These are phyloP conservation scores for Scomberomorus guttatus DNA, from an alignment of 2,797 vertebrate genomes.

Conservation along the genomic window DNA sequence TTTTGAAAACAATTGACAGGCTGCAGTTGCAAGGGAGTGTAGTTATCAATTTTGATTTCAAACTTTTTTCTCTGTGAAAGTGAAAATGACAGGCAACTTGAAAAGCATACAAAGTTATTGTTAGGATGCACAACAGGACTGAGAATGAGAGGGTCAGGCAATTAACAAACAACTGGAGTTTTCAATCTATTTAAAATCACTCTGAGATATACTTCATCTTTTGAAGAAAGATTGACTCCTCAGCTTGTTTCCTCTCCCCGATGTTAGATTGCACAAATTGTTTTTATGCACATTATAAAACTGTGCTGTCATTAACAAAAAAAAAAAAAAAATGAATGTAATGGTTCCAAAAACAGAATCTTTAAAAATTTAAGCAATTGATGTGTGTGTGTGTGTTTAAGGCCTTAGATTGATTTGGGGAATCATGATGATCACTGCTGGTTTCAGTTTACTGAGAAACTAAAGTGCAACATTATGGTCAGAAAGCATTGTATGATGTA, in stretches of 20 bases:
- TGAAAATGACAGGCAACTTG: neutral
- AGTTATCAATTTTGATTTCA: conserved; percentile 15
- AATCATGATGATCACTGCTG: neutral
- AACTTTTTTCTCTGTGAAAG: neutral
- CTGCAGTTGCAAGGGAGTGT: neutral
- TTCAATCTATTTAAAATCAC: neutral
- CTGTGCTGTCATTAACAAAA: neutral
- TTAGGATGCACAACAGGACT: neutral
- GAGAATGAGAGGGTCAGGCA: neutral
- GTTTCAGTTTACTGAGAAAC: neutral
- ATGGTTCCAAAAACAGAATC: neutral
- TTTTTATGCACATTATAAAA: neutral
- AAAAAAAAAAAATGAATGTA: neutral
- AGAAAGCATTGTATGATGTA: neutral
- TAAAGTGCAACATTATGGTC: neutral
- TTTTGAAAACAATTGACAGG: conserved; percentile 6
- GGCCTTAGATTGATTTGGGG: neutral
- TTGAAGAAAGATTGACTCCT: neutral
- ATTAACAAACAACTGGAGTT: neutral
- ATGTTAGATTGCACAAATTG: neutral
- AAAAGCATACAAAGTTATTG: neutral
- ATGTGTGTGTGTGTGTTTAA: neutral
- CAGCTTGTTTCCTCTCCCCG: neutral
- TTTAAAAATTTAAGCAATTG: neutral
- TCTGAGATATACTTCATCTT: neutral